A percentile compares a stretch with the other conserved stretches of the same genome.
Conservation (phyloP, 2,113 vertebrate species). For the Laticauda laticaudata region DNA sequence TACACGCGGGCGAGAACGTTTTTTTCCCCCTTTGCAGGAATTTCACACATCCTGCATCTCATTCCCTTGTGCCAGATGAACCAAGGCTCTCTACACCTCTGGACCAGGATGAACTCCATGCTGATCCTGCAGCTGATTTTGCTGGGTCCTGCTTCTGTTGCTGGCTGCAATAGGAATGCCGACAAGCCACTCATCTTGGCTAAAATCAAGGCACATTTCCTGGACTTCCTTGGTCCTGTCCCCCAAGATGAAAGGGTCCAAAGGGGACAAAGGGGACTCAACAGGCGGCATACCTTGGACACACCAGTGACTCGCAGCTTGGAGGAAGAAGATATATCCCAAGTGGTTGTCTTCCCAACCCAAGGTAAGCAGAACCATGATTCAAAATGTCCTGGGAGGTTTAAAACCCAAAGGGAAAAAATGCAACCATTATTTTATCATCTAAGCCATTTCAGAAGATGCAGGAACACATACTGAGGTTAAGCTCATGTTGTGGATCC, state of each 20-base stretch:
- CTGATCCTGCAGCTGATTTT: constrained; percentile 63
- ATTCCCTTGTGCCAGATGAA: constrained; percentile 59
- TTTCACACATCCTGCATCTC: not conserved
- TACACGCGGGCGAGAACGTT: not conserved
- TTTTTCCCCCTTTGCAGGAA: not conserved
- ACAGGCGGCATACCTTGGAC: constrained; percentile 55
- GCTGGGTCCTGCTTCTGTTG: constrained; percentile 35
- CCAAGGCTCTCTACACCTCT: not conserved
- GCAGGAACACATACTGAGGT: not conserved
- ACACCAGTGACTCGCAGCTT: constrained; percentile 8
- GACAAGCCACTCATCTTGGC: constrained; percentile 71
- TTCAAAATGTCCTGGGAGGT: not conserved
- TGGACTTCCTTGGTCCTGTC: constrained; percentile 68
- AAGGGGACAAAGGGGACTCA: constrained; percentile 51
- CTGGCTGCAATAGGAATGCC: constrained; percentile 42
- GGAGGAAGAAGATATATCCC: constrained; percentile 68
- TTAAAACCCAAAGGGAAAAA: not conserved
- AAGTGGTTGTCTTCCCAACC: constrained; percentile 85
- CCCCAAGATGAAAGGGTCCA: constrained; percentile 40
- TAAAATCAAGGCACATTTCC: constrained; percentile 68
- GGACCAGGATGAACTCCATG: constrained; percentile 39
- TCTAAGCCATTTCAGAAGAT: not conserved
- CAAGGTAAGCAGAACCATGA: constrained; percentile 73
- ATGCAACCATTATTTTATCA: not conserved
- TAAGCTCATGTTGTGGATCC: not conserved